Evolutionary conservation across 2,888 invertebrate genomes (phyloP).

Genomic region (Sarcophaga caerulescens): DNA sequence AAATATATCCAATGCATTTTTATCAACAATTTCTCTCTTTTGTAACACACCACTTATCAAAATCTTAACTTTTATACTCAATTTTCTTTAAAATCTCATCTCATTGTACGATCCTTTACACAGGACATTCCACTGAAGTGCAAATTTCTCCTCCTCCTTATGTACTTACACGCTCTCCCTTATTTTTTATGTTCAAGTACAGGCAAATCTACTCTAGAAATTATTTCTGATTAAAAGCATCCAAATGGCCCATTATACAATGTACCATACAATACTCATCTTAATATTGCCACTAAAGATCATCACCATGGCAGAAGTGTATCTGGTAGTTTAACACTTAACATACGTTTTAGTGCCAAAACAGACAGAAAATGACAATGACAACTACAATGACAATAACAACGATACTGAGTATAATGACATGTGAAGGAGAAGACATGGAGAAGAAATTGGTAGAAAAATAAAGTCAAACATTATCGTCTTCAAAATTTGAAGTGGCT

Average conservation of each 20-base stretch:
- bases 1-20: too few relatives aligned
- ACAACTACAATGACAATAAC: conserved; percentile 40
- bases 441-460: conserved; percentile 4
- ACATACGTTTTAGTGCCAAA: conserved; percentile 70
- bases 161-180: too few relatives aligned
- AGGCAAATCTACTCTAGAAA: neutral
- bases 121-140: too few relatives aligned
- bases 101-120: too few relatives aligned
- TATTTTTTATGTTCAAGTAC: neutral
- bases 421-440: neutral
- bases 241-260: conserved; percentile 47
- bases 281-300: conserved; percentile 11
- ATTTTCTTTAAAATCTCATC: too few relatives aligned
- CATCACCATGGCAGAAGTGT: conserved; percentile 22
- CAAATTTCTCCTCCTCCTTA: too few relatives aligned
- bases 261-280: neutral
- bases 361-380: conserved; percentile 49
- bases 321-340: conserved; percentile 64
- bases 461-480: conserved; percentile 18
- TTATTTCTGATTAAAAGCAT: neutral
- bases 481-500: conserved; percentile 58
- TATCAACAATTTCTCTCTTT: too few relatives aligned
- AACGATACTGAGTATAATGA: neutral
- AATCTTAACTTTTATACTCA: too few relatives aligned
- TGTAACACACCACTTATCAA: too few relatives aligned